Evolutionary conservation across 92 coral and sea anemone genomes (phyloP).

Genomic region (Blastomussa wellsi): DNA sequence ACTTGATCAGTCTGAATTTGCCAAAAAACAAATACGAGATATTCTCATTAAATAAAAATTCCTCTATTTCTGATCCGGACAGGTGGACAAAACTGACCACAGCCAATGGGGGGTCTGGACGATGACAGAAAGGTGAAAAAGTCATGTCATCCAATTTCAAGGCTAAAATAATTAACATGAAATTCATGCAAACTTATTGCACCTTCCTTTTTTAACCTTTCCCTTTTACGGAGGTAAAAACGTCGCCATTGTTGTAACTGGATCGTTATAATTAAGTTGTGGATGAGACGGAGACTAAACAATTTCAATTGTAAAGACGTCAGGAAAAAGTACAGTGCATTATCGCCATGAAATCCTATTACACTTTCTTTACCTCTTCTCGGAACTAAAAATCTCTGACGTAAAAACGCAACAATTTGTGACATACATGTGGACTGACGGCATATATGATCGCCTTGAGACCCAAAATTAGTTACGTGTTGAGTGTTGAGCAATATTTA

Average conservation of each 20-base stretch:
- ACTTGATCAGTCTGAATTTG: no score
- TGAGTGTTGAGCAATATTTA: neutral
- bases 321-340: neutral
- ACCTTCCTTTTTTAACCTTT: neutral
- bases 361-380: neutral
- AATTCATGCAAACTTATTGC: neutral
- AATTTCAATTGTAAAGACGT: neutral
- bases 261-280: neutral
- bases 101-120: conserved; percentile 1
- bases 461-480: neutral
- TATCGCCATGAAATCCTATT: neutral
- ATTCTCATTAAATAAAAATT: neutral
- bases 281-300: neutral
- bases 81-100: neutral
- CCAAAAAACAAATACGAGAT: neutral
- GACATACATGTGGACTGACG: neutral
- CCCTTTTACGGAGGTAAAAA: neutral
- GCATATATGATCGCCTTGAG: neutral
- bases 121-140: neutral
- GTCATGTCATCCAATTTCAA: neutral
- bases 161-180: neutral
- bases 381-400: neutral
- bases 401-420: neutral
- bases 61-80: neutral
- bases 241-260: neutral